Conservation (phyloP, 2,797 vertebrate species). For the Acanthurus leucopareius region DNA sequence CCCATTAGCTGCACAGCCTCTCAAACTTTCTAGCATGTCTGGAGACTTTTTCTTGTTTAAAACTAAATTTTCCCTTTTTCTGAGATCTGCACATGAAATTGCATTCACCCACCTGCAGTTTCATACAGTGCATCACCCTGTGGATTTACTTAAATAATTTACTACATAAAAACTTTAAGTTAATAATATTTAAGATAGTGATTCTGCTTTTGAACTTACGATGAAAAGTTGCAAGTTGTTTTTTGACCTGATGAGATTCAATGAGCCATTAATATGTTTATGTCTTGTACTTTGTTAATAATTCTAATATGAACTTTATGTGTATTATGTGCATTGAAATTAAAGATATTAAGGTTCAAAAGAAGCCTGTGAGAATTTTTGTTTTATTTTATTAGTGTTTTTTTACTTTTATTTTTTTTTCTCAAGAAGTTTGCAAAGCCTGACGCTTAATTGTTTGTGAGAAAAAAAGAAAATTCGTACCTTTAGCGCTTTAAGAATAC, state of each 20-base stretch:
- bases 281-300: constrained; percentile 28
- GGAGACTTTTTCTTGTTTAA: no score
- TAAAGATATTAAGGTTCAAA: constrained; percentile 28
- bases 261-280: background rate
- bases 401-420: no score
- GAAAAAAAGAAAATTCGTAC: no score
- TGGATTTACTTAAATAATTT: background rate
- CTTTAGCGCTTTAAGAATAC: no score
- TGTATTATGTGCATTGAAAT: constrained; percentile 7
- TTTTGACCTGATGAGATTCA: background rate
- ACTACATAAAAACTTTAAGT: no score
- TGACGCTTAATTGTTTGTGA: no score
- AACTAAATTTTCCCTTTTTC: no score
- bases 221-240: background rate
- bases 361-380: no score
- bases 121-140: background rate
- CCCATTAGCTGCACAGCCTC: background rate
- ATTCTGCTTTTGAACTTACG: background rate
- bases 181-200: background rate
- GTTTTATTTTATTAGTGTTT: no score
- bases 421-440: no score
- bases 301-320: constrained; percentile 2
- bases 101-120: background rate
- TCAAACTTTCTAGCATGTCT: background rate
- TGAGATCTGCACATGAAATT: no score